A percentile compares a stretch with the other conserved stretches of the same genome.
phyloP scores from a whole-genome alignment of 2,113 vertebrate genomes.

The Cavia aperea region DNA sequence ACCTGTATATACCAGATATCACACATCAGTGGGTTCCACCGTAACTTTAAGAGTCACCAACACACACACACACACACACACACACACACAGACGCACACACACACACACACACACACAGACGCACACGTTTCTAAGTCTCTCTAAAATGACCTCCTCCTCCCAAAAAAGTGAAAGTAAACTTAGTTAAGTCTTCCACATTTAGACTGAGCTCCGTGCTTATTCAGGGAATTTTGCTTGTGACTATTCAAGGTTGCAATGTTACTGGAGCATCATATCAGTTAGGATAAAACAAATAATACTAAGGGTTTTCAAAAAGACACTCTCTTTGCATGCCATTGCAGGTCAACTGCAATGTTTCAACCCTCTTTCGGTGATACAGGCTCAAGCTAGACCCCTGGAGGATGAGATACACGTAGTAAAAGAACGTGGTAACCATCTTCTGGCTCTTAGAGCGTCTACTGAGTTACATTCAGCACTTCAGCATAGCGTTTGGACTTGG shows the following conservation, averaged over 20 bases:
- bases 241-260: background rate
- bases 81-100: background rate
- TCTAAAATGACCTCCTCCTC: background rate
- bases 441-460: background rate
- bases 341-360: background rate
- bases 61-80: background rate
- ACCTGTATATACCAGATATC: background rate
- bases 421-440: background rate
- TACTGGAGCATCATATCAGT: background rate
- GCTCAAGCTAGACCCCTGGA: background rate
- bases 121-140: background rate
- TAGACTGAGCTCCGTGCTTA: background rate
- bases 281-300: background rate
- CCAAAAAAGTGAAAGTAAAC: background rate
- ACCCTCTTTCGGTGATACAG: background rate
- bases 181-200: background rate
- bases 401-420: background rate
- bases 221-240: background rate
- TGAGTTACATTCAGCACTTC: background rate
- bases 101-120: background rate
- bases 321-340: background rate
- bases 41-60: background rate
- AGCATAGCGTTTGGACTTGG: background rate
- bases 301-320: background rate
- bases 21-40: background rate